These are phyloP conservation scores for Acronicta alni DNA, from an alignment of 2,888 invertebrate genomes.

Conservation along the genomic window DNA sequence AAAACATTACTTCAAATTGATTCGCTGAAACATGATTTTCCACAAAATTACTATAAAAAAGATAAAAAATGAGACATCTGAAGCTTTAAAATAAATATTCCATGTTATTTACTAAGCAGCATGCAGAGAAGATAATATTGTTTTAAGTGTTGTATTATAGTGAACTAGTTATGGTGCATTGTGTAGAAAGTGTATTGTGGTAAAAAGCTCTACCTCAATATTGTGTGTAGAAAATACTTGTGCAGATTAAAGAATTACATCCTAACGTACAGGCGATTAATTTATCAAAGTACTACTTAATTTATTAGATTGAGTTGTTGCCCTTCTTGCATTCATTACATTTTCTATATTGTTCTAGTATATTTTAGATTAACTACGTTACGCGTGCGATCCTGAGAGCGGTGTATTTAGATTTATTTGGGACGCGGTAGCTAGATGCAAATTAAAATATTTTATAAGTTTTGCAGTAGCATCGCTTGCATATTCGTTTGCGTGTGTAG, in stretches of 20 bases:
- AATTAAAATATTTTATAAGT: constrained; percentile 48
- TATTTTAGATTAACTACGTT: constrained; percentile 36
- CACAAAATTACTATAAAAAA: neutral
- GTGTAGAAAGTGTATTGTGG: constrained; percentile 30
- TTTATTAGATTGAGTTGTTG: constrained; percentile 14
- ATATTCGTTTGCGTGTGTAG: constrained; percentile 61
- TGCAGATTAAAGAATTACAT: constrained; percentile 29
- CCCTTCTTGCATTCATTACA: constrained; percentile 6
- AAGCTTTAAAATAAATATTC: constrained; percentile 21
- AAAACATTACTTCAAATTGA: neutral
- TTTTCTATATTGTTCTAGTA: constrained; percentile 1
- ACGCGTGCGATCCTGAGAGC: constrained; percentile 55
- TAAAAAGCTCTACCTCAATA: constrained; percentile 30
- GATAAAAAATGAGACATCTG: constrained; percentile 34
- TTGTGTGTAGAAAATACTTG: constrained; percentile 8
- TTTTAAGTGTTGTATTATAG: constrained; percentile 3
- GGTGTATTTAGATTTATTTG: constrained; percentile 55
- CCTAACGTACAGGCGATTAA: constrained; percentile 27
- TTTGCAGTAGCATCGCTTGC: constrained; percentile 65
- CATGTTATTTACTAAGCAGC: constrained; percentile 16
- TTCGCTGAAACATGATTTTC: neutral
- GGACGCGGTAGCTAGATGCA: constrained; percentile 61
- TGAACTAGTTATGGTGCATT: constrained; percentile 13
- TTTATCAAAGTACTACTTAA: constrained; percentile 2
- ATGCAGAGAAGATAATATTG: constrained; percentile 25